phyloP scores from a whole-genome alignment of 2,797 vertebrate species.

The Ptychobarbus kaznakovi region DNA sequence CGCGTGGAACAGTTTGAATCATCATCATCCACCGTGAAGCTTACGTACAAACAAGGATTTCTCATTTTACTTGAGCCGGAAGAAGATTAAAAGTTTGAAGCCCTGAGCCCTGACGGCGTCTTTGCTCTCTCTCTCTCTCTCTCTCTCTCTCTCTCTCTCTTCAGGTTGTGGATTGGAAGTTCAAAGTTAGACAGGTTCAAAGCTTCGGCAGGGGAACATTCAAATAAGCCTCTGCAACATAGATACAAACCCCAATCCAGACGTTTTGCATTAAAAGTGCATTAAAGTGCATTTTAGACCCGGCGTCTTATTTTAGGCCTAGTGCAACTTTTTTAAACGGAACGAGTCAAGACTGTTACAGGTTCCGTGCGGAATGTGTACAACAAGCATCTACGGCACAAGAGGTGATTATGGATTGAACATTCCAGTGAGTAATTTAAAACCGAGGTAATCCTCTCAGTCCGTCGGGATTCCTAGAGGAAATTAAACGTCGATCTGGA shows the following conservation, averaged over 20 bases:
- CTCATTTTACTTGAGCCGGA: constrained; percentile 52
- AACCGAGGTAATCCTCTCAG: constrained; percentile 47
- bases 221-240: constrained; percentile 72
- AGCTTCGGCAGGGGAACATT: constrained; percentile 71
- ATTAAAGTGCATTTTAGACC: constrained; percentile 52
- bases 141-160: constrained; percentile 24
- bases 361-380: constrained; percentile 4
- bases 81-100: constrained; percentile 62
- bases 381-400: constrained; percentile 14
- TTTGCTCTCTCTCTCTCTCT: constrained; percentile 13
- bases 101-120: constrained; percentile 39
- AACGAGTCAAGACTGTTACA: not conserved
- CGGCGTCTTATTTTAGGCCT: constrained; percentile 1
- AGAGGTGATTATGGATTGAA: constrained; percentile 39
- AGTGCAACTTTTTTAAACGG: not conserved
- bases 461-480: constrained; percentile 34
- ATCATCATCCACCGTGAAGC: constrained; percentile 28
- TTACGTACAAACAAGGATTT: constrained; percentile 54
- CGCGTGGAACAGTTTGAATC: constrained; percentile 3
- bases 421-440: constrained; percentile 33
- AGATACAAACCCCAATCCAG: constrained; percentile 38
- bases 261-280: constrained; percentile 40
- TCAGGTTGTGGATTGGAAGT: constrained; percentile 61
- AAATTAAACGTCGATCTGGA: constrained; percentile 51
- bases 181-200: constrained; percentile 74